These are phyloP conservation scores for Uropsilus gracilis DNA, from an alignment of 2,113 vertebrate genomes.

Conservation along the genomic window DNA sequence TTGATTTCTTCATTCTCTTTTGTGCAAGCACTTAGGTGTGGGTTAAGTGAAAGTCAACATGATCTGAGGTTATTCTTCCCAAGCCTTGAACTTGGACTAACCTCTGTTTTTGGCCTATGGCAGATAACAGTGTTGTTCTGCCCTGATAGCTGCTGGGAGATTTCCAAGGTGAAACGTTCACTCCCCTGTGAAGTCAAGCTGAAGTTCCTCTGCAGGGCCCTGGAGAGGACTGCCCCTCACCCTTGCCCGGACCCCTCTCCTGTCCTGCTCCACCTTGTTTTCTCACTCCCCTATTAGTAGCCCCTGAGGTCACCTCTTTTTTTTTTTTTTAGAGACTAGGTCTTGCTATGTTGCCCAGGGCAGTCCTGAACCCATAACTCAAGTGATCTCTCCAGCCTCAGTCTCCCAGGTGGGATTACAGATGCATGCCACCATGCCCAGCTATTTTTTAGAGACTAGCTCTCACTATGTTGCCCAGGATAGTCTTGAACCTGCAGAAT, in stretches of 20 bases:
- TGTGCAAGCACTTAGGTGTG: not conserved
- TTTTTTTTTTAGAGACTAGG: too few species aligned
- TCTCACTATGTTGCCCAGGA: too few species aligned
- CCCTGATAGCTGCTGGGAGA: not conserved
- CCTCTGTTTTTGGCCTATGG: not conserved
- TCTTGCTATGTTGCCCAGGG: too few species aligned
- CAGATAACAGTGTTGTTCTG: not conserved
- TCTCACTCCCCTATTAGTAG: not conserved
- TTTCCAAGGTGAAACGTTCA: not conserved
- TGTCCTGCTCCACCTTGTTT: not conserved
- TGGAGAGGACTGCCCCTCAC: not conserved
- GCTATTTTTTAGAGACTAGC: too few species aligned
- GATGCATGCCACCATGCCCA: too few species aligned
- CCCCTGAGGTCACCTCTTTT: too few species aligned
- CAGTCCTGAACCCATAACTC: too few species aligned
- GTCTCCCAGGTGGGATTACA: too few species aligned
- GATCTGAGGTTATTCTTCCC: not conserved
- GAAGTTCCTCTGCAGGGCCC: not conserved
- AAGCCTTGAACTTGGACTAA: not conserved
- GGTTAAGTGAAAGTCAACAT: not conserved
- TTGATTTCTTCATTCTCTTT: not conserved
- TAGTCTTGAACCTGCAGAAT: too few species aligned
- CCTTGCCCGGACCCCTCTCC: not conserved
- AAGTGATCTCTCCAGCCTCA: too few species aligned
- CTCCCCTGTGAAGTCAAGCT: accelerated